These are phyloP conservation scores for Brachylomia viminalis DNA, from an alignment of 2,888 invertebrate genomes.

Conservation along the genomic window DNA sequence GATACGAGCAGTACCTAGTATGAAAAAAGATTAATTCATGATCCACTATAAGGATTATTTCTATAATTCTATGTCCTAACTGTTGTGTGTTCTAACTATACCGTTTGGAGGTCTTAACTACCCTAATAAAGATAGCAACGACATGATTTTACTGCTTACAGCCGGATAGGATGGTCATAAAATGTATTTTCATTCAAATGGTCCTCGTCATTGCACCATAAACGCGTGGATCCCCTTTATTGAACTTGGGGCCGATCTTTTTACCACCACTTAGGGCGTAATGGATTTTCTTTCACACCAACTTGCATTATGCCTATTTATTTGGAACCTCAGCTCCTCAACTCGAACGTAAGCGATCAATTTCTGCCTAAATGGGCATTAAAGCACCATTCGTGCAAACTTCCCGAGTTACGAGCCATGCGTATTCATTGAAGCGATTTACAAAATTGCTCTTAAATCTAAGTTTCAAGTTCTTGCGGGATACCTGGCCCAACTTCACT, in stretches of 20 bases:
- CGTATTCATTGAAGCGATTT: constrained; percentile 82
- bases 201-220: constrained; percentile 54
- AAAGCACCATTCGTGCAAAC: constrained; percentile 79
- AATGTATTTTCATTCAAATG: constrained; percentile 65
- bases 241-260: constrained; percentile 48
- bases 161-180: constrained; percentile 40
- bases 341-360: constrained; percentile 72
- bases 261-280: constrained; percentile 48
- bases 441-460: constrained; percentile 79
- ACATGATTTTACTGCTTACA: constrained; percentile 54
- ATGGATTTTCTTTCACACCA: constrained; percentile 58
- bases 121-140: constrained; percentile 56
- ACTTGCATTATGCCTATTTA: constrained; percentile 55
- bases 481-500: constrained; percentile 74
- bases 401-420: constrained; percentile 77
- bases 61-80: neutral
- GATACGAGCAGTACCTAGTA: too few relatives aligned
- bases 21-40: neutral
- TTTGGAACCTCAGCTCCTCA: constrained; percentile 46
- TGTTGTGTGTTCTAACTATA: constrained; percentile 9
- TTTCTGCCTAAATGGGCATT: constrained; percentile 78
- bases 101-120: constrained; percentile 39
- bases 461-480: constrained; percentile 73
- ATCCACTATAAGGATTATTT: neutral
- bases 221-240: constrained; percentile 53